These are phyloP conservation scores for Trichonephila clavipes DNA, from an alignment of 1,140 invertebrate genomes.

Conservation along the genomic window DNA sequence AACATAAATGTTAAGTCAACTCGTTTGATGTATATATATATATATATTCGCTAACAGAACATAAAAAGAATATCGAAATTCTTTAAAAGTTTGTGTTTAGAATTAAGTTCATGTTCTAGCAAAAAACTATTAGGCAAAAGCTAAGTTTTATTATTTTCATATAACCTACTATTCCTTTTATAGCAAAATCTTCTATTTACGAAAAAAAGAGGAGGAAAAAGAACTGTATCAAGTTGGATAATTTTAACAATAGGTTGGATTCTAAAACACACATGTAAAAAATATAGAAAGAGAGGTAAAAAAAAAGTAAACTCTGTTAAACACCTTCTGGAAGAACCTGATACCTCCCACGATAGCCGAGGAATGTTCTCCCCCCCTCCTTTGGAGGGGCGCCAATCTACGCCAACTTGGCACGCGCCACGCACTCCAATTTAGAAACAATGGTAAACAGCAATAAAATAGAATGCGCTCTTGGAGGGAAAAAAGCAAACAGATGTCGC, in stretches of 20 bases:
- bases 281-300: background rate
- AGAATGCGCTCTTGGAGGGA: background rate
- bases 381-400: conserved; percentile 17
- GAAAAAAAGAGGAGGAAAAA: background rate
- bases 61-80: too few species aligned
- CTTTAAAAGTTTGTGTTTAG: too few species aligned
- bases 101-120: too few species aligned
- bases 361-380: background rate
- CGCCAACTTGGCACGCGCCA: conserved; percentile 40
- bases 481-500: conserved; percentile 1
- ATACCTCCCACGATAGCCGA: background rate
- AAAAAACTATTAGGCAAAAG: too few species aligned
- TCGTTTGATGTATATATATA: too few species aligned
- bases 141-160: background rate
- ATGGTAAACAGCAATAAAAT: conserved; percentile 65
- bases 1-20: too few species aligned
- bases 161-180: background rate
- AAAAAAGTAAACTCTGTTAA: background rate
- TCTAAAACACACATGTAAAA: background rate
- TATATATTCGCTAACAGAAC: too few species aligned
- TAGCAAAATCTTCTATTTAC: background rate
- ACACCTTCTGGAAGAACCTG: conserved; percentile 45
- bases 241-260: background rate
- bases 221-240: background rate
- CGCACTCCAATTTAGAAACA: conserved; percentile 59